Conservation (phyloP, 2,888 invertebrate species). For the Cordilura impudica region DNA sequence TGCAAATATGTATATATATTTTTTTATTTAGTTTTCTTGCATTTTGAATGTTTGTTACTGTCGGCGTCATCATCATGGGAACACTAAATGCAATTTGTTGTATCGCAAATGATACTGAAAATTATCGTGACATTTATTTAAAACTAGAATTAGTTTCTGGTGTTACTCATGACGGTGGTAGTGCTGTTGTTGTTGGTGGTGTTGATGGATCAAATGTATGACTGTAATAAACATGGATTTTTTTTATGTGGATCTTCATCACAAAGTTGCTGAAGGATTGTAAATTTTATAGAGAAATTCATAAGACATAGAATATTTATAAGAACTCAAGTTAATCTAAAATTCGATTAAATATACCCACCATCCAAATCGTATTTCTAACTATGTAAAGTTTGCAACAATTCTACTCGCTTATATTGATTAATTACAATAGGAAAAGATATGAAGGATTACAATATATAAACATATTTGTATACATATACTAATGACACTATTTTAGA, state of each 20-base stretch:
- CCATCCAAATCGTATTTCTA: too few relatives aligned
- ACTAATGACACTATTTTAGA: too few relatives aligned
- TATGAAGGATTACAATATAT: too few relatives aligned
- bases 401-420: too few relatives aligned
- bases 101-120: constrained; percentile 62
- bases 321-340: not conserved
- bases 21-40: constrained; percentile 8
- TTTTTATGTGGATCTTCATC: constrained; percentile 55
- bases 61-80: constrained; percentile 55
- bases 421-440: too few relatives aligned
- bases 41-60: constrained; percentile 43
- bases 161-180: not conserved
- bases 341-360: not conserved
- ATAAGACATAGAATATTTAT: constrained; percentile 6
- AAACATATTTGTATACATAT: too few relatives aligned
- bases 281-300: constrained; percentile 34
- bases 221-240: constrained; percentile 50
- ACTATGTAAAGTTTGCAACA: too few relatives aligned
- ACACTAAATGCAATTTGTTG: constrained; percentile 63
- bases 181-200: not conserved
- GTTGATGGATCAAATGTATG: constrained; percentile 23
- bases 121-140: constrained; percentile 62
- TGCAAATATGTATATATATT: constrained; percentile 19
- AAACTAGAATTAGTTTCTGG: constrained; percentile 58
- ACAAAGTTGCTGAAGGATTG: constrained; percentile 50